Evolutionary conservation across 2,797 vertebrate species (phyloP).

Genomic region (Macropus fuliginosus): DNA sequence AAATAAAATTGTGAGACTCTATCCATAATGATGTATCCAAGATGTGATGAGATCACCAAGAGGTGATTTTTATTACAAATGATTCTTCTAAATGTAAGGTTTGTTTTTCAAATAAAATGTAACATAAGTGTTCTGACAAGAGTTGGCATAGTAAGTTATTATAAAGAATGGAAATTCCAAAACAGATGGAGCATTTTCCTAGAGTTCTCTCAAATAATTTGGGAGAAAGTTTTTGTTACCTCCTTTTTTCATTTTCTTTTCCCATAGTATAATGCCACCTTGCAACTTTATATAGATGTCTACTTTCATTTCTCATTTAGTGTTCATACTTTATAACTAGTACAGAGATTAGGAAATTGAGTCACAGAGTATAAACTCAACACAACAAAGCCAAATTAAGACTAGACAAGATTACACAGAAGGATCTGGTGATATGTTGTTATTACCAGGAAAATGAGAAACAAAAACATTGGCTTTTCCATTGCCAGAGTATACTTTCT

Average conservation of each 20-base stretch:
- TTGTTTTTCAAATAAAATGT: slow-evolving; percentile 17
- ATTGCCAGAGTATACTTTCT: not conserved
- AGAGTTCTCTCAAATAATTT: slow-evolving; percentile 24
- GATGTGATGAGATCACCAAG: no score
- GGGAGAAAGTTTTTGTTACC: not conserved
- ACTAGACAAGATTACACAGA: not conserved
- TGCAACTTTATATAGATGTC: not conserved
- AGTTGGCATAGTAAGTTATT: not conserved
- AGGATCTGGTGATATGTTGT: not conserved
- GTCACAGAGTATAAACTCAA: not conserved
- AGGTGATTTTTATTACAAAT: slow-evolving; percentile 13
- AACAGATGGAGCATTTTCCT: slow-evolving; percentile 7
- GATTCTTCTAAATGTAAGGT: not conserved
- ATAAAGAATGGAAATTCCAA: slow-evolving; percentile 27
- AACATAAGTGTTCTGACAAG: slow-evolving; percentile 12
- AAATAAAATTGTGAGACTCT: slow-evolving; percentile 21
- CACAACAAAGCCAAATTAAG: not conserved
- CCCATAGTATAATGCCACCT: not conserved
- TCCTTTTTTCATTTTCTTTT: not conserved
- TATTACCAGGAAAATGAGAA: not conserved
- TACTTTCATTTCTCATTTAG: not conserved
- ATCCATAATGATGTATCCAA: not conserved
- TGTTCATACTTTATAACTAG: not conserved
- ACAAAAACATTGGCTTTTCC: not conserved
- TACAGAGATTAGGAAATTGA: not conserved